Evolutionary conservation across 2,888 invertebrate species (phyloP).

Genomic region (Mantis religiosa): DNA sequence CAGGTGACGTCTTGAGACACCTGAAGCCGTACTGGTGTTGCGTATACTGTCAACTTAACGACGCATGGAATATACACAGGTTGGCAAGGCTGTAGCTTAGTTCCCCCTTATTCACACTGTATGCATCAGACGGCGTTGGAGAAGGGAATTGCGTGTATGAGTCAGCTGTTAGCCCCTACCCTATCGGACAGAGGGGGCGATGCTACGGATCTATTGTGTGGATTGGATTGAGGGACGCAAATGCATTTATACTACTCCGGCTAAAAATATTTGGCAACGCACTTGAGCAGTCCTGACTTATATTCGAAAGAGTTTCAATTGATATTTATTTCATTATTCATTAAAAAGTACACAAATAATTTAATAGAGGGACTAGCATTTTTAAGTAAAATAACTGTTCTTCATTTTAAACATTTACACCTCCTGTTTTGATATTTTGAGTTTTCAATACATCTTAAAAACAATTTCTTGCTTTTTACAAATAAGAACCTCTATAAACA

Average conservation of each 20-base stretch:
- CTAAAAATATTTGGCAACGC: neutral
- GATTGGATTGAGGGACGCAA: slow-evolving; percentile 19
- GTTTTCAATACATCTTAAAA: too few species aligned
- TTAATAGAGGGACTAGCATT: too few species aligned
- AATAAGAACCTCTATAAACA: too few species aligned
- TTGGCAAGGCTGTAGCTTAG: neutral
- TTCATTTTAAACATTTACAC: too few species aligned
- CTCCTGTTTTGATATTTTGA: too few species aligned
- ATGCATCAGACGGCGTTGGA: slow-evolving; percentile 4
- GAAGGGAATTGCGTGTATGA: slow-evolving; percentile 23
- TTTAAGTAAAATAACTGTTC: too few species aligned
- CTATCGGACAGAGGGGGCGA: slow-evolving; percentile 16
- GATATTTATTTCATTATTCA: too few species aligned
- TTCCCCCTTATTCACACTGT: slow-evolving; percentile 4
- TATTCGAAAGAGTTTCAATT: too few species aligned
- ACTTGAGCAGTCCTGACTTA: too few species aligned
- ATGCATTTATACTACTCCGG: neutral
- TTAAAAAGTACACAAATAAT: too few species aligned
- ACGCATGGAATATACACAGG: neutral
- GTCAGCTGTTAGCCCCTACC: slow-evolving; percentile 30
- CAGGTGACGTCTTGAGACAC: neutral
- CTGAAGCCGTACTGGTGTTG: neutral
- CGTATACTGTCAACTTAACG: neutral
- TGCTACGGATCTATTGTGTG: slow-evolving; percentile 24
- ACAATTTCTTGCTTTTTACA: too few species aligned